Base-by-base conservation (phyloP, 2,797 vertebrate species). In the Ispidina lecontei region DNA sequence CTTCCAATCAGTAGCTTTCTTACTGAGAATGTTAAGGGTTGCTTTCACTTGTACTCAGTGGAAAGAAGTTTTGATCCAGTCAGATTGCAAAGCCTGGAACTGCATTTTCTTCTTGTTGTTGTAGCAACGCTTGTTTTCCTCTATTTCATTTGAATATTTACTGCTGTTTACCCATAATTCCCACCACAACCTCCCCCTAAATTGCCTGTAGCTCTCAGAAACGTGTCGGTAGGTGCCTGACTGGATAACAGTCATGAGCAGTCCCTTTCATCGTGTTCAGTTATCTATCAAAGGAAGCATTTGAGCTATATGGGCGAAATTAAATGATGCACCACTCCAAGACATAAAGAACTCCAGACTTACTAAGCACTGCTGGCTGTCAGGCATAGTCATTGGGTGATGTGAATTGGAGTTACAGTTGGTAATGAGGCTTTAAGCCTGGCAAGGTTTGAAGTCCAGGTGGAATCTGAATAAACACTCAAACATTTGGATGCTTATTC, bases 141-240 rank as follows among this genome's bases (percentile, higher is more conserved):
- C 20, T 33, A 16, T 80, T 95, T 81, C 15, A 51, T 90, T 93
- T 84, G 65, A 91, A 89, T 94, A 75, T 90, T 94, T 83, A 72
- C 69, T 94, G 62, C 59, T 89, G 75, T 83, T 95, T 93, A 80
- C 69, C 76, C 89, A 49, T 65, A 72, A 93, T 94, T 87, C 89
- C 75, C 41, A 91, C 54, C 56, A 80, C 31, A 39, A 77, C 67
- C 35, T 89, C 46, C 55, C 43, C 31, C 31, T 84, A 72, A 78
- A 90, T 85, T 89, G 81, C 72, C 75, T 78, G 78, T 72, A 87
- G 81, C 75, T 89, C 84, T 90, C 59, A 28, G 58, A 75, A 89
- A 69, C 0, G 0, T 89, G 54, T 79, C 5, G 4, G 75, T 94
- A 84, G 91, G 58, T 91, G 44, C 75, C 73, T 83, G 31, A 22